Percentiles rank a stretch among this genome's conserved stretches.
Conservation (phyloP, 2,888 invertebrate genomes). For the Sphaerophoria taeniata region DNA sequence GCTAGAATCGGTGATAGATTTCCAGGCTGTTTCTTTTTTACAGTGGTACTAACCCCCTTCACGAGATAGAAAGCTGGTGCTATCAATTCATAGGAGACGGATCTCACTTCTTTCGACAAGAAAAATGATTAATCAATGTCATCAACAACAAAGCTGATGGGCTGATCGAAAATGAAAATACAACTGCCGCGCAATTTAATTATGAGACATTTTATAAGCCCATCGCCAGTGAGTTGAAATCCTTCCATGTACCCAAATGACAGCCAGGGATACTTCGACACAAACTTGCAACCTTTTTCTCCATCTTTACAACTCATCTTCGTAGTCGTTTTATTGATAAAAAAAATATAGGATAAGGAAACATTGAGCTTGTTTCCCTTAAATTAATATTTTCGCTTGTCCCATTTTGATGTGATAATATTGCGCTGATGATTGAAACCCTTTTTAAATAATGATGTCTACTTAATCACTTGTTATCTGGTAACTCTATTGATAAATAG, state of each 20-base stretch:
- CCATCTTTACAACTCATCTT: constrained; percentile 1
- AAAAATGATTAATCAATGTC: constrained; percentile 73
- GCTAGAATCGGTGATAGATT: constrained; percentile 34
- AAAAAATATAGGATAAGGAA: constrained; percentile 27
- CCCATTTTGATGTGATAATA: constrained; percentile 52
- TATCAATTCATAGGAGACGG: constrained; percentile 62
- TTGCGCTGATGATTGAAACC: constrained; percentile 38
- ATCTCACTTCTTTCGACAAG: constrained; percentile 51
- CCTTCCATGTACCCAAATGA: constrained; percentile 27
- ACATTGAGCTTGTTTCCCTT: constrained; percentile 24
- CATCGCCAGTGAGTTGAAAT: constrained; percentile 28
- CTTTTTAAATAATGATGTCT: constrained; percentile 55
- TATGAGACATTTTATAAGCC: constrained; percentile 68
- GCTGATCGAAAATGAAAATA: constrained; percentile 72
- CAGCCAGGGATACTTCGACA: constrained; percentile 46
- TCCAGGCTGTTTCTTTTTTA: constrained; percentile 4
- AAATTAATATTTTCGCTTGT: not conserved
- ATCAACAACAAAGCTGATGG: constrained; percentile 65
- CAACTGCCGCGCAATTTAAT: constrained; percentile 67
- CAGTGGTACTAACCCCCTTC: not conserved
- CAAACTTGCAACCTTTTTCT: constrained; percentile 44
- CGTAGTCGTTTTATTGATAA: not conserved
- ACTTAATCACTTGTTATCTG: constrained; percentile 66
- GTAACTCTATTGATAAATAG: constrained; percentile 59
- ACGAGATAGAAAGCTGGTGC: constrained; percentile 28